These are phyloP conservation scores for Serinus canaria DNA, from an alignment of 2,113 vertebrate species.

Conservation along the genomic window DNA sequence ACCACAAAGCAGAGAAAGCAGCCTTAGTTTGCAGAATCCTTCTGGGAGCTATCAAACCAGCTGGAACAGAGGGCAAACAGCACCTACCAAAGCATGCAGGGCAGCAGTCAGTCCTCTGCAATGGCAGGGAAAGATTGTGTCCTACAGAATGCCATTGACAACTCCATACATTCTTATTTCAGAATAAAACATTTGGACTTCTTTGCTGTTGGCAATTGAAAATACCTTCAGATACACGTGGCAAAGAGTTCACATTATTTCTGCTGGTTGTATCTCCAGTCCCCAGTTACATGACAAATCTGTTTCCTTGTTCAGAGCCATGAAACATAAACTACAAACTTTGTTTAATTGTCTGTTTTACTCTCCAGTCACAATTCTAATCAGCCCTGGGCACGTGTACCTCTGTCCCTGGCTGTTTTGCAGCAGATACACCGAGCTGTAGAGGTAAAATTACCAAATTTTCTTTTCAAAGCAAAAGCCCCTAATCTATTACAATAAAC, in stretches of 20 bases:
- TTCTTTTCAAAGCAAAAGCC: slow-evolving; percentile 69
- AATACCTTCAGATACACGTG: background rate
- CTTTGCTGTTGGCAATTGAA: background rate
- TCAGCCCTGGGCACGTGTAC: slow-evolving; percentile 13
- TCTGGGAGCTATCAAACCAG: background rate
- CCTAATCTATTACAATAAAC: slow-evolving; percentile 68
- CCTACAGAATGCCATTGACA: background rate
- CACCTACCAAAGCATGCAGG: rapidly evolving
- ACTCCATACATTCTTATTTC: background rate
- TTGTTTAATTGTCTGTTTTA: background rate
- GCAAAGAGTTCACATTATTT: background rate
- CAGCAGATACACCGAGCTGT: slow-evolving; percentile 34
- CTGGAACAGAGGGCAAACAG: background rate
- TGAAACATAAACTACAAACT: background rate
- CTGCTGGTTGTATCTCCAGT: background rate
- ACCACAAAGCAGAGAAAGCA: background rate
- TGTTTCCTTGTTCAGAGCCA: background rate
- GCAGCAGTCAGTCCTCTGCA: background rate
- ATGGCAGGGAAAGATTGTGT: background rate
- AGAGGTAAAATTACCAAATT: slow-evolving; percentile 69
- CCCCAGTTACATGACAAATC: background rate
- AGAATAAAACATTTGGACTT: background rate
- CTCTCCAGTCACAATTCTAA: slow-evolving; percentile 43
- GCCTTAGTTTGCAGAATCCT: background rate
- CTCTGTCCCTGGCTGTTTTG: background rate